Conservation (phyloP, 2,113 vertebrate genomes). For the Pogona vitticeps region DNA sequence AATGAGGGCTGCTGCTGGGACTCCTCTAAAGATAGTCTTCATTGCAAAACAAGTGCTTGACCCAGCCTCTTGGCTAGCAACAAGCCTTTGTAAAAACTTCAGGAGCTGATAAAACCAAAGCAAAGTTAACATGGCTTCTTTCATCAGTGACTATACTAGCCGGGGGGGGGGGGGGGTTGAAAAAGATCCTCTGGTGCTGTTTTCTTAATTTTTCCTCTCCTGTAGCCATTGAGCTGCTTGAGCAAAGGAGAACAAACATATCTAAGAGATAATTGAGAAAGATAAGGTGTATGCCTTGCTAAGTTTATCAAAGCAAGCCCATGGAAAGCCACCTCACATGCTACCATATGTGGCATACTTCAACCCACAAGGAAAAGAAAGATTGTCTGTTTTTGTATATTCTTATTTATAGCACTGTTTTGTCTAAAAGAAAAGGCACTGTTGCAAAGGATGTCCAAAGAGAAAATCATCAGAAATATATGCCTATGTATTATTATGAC, state of each 20-base stretch:
- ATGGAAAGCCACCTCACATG: constrained; percentile 7
- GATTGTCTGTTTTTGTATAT: neutral
- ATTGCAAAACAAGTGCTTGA: constrained; percentile 73
- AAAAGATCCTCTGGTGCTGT: constrained; percentile 51
- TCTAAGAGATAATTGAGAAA: neutral
- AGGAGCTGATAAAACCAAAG: constrained; percentile 64
- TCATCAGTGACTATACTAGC: constrained; percentile 50
- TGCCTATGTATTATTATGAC: too few relatives aligned
- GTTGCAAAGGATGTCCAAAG: neutral
- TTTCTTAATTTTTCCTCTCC: constrained; percentile 49
- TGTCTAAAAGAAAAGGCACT: neutral
- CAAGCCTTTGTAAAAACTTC: constrained; percentile 66
- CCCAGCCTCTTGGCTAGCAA: constrained; percentile 73
- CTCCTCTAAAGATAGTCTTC: constrained; percentile 71
- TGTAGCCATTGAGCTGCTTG: constrained; percentile 15
- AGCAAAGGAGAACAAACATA: constrained; percentile 41
- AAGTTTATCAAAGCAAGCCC: constrained; percentile 5
- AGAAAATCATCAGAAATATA: too few relatives aligned
- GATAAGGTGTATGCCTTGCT: constrained; percentile 22
- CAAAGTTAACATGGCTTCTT: constrained; percentile 56
- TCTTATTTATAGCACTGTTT: neutral
- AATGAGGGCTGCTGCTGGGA: constrained; percentile 63
- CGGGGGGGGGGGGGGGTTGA: constrained; percentile 35
- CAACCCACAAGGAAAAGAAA: constrained; percentile 14
- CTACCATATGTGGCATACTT: constrained; percentile 36